phyloP scores from a whole-genome alignment of 2,888 invertebrate genomes.

The Phymatocera aterrima region DNA sequence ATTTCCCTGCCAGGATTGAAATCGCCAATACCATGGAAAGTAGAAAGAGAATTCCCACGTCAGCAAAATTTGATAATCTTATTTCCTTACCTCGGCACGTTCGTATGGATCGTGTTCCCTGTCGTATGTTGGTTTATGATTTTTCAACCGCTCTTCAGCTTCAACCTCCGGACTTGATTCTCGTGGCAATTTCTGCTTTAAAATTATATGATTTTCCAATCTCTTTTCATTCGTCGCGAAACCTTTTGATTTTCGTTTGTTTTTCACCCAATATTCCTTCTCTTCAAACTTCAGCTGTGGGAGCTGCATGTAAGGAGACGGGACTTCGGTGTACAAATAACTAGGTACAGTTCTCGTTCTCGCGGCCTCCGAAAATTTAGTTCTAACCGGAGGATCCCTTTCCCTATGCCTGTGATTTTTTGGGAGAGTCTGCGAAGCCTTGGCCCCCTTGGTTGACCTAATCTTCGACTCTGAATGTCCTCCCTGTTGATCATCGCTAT shows the following conservation, averaged over 20 bases:
- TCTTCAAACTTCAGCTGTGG: conserved; percentile 49
- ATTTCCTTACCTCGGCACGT: conserved; percentile 50
- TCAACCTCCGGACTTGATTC: conserved; percentile 17
- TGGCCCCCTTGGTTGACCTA: not conserved
- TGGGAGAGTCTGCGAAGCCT: not conserved
- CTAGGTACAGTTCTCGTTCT: conserved; percentile 7
- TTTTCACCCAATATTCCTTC: conserved; percentile 51
- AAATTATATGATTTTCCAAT: conserved; percentile 21
- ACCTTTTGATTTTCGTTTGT: conserved; percentile 49
- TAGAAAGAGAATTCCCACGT: no score
- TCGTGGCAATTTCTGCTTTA: conserved; percentile 48
- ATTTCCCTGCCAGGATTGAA: no score
- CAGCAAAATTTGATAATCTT: not conserved
- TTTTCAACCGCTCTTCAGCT: conserved; percentile 48
- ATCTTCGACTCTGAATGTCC: not conserved
- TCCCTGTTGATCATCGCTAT: not conserved
- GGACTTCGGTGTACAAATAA: conserved; percentile 41
- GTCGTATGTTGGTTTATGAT: conserved; percentile 52
- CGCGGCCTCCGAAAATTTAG: not conserved
- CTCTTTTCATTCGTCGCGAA: conserved; percentile 6
- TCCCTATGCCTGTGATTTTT: not conserved
- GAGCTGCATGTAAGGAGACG: conserved; percentile 54
- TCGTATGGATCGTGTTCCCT: conserved; percentile 63
- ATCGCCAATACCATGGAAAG: no score
- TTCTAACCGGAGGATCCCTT: not conserved